phyloP scores from a whole-genome alignment of 1,140 invertebrate genomes.

The Lordiphosa stackelbergi region DNA sequence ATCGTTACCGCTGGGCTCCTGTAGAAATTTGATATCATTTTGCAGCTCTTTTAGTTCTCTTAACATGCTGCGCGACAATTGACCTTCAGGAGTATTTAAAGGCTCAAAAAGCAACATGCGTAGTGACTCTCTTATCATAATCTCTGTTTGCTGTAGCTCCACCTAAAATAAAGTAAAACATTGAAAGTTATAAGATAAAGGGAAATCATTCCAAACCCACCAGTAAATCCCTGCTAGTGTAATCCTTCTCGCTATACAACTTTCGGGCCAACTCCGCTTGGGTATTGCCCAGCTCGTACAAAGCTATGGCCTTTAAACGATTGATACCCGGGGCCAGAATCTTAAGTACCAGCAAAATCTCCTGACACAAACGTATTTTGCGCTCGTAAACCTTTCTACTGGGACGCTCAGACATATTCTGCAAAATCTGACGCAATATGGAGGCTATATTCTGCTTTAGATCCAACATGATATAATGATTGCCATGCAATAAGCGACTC shows the following conservation, averaged over 20 bases:
- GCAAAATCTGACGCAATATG: constrained; percentile 79
- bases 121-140: constrained; percentile 81
- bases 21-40: constrained; percentile 78
- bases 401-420: constrained; percentile 78
- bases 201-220: constrained; percentile 13
- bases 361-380: constrained; percentile 82
- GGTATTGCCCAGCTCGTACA: constrained; percentile 86
- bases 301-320: constrained; percentile 82
- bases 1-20: constrained; percentile 30
- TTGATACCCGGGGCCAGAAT: constrained; percentile 86
- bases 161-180: constrained; percentile 57
- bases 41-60: constrained; percentile 82
- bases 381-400: constrained; percentile 80
- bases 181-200: too few species aligned
- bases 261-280: constrained; percentile 80
- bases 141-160: constrained; percentile 79
- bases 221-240: constrained; percentile 30
- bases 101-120: constrained; percentile 85
- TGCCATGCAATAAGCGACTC: constrained; percentile 79
- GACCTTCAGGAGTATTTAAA: constrained; percentile 83
- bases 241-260: constrained; percentile 52
- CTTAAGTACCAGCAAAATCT: constrained; percentile 82
- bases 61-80: constrained; percentile 82
- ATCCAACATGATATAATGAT: constrained; percentile 82
- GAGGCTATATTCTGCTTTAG: constrained; percentile 83